These are phyloP conservation scores for Cynoglossus semilaevis DNA, from an alignment of 2,113 vertebrate species.

Conservation along the genomic window DNA sequence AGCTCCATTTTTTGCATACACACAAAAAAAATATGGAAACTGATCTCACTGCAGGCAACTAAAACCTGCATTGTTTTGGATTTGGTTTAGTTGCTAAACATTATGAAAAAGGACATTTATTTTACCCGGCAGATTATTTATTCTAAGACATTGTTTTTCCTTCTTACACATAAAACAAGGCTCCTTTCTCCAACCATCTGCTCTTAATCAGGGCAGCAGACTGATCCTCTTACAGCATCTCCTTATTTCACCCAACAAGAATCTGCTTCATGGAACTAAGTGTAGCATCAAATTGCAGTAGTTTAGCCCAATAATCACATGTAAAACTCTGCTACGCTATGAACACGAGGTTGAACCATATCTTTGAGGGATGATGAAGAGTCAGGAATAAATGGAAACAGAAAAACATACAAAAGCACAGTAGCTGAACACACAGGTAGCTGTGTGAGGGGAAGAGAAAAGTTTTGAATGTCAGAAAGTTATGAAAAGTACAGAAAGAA, in stretches of 20 bases:
- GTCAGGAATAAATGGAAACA: no score
- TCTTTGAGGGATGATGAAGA: no score
- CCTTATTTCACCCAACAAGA: slow-evolving; percentile 8
- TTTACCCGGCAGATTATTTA: not conserved
- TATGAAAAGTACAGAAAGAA: not conserved
- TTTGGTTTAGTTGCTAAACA: no score
- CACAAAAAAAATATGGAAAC: no score
- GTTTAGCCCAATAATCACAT: not conserved
- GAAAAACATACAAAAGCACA: no score
- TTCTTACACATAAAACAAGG: not conserved
- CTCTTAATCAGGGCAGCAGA: slow-evolving; percentile 17
- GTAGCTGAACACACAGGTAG: no score
- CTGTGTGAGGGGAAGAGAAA: not conserved
- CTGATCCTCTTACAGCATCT: slow-evolving; percentile 9
- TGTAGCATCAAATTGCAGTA: slow-evolving; percentile 1
- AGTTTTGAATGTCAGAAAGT: slow-evolving; percentile 4
- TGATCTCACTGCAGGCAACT: no score
- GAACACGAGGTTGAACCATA: no score
- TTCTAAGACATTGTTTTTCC: not conserved
- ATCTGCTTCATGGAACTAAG: slow-evolving; percentile 13
- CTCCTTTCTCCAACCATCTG: slow-evolving; percentile 16
- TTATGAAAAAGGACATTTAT: no score
- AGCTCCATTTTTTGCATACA: no score
- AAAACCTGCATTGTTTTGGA: no score
- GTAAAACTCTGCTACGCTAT: no score